Evolutionary conservation across 1,140 invertebrate genomes (phyloP), one percentile per base, ranked within the genome.

Genomic region (Drosophila miranda): DNA sequence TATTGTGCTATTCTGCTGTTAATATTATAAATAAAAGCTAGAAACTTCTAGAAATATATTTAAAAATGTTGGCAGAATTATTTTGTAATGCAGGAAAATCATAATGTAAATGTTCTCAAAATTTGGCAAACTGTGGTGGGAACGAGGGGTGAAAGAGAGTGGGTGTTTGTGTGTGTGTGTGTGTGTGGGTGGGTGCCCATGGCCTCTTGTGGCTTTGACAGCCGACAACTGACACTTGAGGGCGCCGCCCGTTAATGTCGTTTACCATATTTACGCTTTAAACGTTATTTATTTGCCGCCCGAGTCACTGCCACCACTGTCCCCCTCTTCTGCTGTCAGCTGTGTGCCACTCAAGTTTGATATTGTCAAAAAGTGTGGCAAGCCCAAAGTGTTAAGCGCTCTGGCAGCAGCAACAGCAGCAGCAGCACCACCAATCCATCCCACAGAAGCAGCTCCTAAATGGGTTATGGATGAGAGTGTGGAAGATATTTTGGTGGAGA

Each of bases 201-300:
- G 55, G 70, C 28, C 60, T 69, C 50, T 51, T 67, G 76, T 50
- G 74, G 57, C 69, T 61, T 55, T 87, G 81, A 86, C 81, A 82
- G 81, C 63, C 82, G 78, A 69, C 82, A 83, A 84, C 81, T 76
- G 81, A 70, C 81, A 84, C 81, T 87, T 75, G 82, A 76, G 74
- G 82, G 34, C 34, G 34, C 9, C 75, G 77, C 54, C 61, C 74
- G 78, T 82, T 87, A 86, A 86, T 75, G 83, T 78, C 78, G 78
- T 68, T 86, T 86, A 86, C 78, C 81, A 86, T 86, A 81, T 86
- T 87, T 75, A 81, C 82, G 74, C 81, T 80, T 78, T 87, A 87
- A 86, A 82, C 79, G 82, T 79, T 81, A 84, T 87, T 86, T 86
- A 86, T 86, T 86, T 78, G 81, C 72, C 75, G 66, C 78, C 51